Evolutionary conservation across 2,113 vertebrate species (phyloP).

Genomic region (Cynocephalus volans): DNA sequence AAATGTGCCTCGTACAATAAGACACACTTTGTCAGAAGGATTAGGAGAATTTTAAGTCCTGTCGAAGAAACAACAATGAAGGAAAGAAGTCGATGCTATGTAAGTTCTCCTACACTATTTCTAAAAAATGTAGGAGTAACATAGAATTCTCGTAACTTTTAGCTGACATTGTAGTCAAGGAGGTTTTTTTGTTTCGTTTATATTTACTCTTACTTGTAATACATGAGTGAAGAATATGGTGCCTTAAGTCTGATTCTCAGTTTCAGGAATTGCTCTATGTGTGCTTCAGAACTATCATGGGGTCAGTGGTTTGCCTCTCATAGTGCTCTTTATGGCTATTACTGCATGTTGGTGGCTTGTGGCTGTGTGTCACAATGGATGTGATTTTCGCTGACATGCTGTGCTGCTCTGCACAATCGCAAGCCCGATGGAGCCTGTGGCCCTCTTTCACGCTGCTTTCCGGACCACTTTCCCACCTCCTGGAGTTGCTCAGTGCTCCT

Average conservation of each 20-base stretch:
- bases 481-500: not conserved
- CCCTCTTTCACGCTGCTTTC: not conserved
- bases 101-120: not conserved
- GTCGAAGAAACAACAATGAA: not conserved
- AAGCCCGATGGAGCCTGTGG: accelerated
- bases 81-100: not conserved
- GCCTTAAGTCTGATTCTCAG: not conserved
- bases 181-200: not conserved
- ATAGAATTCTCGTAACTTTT: not conserved
- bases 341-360: not conserved
- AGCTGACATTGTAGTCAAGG: not conserved
- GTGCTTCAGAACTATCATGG: not conserved
- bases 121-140: not conserved
- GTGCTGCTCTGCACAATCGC: not conserved
- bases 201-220: not conserved
- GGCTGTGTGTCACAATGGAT: not conserved
- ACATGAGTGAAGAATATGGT: not conserved
- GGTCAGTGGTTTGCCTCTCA: not conserved
- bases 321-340: accelerated
- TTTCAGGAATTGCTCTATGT: not conserved
- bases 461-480: not conserved
- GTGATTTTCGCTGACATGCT: not conserved
- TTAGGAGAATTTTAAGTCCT: not conserved
- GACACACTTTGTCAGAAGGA: not conserved
- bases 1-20: not conserved